Base-by-base conservation (phyloP, 2,113 vertebrate species). In the Chaetodon auriga region DNA sequence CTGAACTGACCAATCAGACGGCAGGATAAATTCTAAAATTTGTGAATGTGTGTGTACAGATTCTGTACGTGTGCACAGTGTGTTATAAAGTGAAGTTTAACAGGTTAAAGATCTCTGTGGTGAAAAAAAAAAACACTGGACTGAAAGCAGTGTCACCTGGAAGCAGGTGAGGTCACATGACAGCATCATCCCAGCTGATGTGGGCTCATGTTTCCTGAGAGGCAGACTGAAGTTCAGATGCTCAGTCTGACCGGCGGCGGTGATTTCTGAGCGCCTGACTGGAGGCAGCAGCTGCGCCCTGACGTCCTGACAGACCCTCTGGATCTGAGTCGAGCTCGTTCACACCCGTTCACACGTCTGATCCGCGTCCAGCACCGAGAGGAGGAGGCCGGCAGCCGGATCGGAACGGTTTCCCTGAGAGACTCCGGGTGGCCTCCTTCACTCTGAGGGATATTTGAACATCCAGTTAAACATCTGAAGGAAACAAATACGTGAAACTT, bases 251-350 rank as follows among this genome's bases (percentile, higher is more conserved):
- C 43, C 25, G 19, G 45, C 57, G 43, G 71, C 55, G 7, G 23
- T 10, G 43, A 35, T 48, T 74, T 74, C 70, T 48, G 70, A 61
- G 23, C 9, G 23, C 45, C 41, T 72, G 69, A 58, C n/a, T 72
- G 25, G 30, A 58, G 46, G 21, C 70, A 73, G 70, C 70, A 73
- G 70, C 70, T 73, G 70, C 48, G 70, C 70, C 60, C 70, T 46
- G 54, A 73, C 0, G 10, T 15, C 70, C 16, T 8, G 41, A 45
- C 38, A 45, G 46, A 30, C 69, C 45, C n/a, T 72, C n/a, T 58
- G 54, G 7, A 46, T 72, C n/a, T 72, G 70, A 35, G 48, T 48
- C 41, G 3, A 13, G 14, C 41, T 60, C 43, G 4, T 48, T 73
- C 30, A 61, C 7, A 60, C 55, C 41, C 2, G 23, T 48, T 60